Base-by-base conservation (phyloP, 2,888 invertebrate species). In the Podabrus alpinus region DNA sequence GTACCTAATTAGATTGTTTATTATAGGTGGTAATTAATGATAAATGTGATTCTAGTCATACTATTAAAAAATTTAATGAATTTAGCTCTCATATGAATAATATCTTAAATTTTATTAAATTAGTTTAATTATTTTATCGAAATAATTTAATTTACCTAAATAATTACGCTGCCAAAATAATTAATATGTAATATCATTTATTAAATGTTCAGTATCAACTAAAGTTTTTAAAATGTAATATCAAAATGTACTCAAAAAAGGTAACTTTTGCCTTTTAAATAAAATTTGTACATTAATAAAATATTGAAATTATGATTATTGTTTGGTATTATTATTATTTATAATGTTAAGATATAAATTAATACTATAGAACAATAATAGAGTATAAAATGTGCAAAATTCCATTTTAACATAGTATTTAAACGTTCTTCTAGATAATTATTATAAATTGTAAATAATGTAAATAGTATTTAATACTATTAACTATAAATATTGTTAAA, bases 361-460 rank as follows among this genome's bases (percentile, higher is more conserved):
- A 64, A 64, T 45, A 64, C 16, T 64, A 64, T 64, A 64, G 62
- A 64, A 64, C 62, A 64, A 64, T 64, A 64, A 64, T 64, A 19
- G 62, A n/a, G 2, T 64, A n/a, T 61, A 61, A 61, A 61, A 61
- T 17, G 61, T 17, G 17, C 7, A 45, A 45, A 45, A 13, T n/a
- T 13, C n/a, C 7, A 45, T 45, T 45, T 45, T 45, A 45, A 45
- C 45, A 45, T 45, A n/a, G n/a, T 45, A 45, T 45, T 45, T 45
- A 45, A 45, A 45, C n/a, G 45, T 45, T 45, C n/a, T 45, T 45
- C 45, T 45, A 45, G 45, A 45, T 45, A n/a, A 45, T 45, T 64
- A 62, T 62, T 62, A 64, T 17, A n/a, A 19, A 64, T 16, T 64
- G 62, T 83, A 82, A 79, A 78, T 79, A 79, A 69, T 78, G 76